phyloP scores from a whole-genome alignment of 2,888 invertebrate species.

The Gortyna flavago region DNA sequence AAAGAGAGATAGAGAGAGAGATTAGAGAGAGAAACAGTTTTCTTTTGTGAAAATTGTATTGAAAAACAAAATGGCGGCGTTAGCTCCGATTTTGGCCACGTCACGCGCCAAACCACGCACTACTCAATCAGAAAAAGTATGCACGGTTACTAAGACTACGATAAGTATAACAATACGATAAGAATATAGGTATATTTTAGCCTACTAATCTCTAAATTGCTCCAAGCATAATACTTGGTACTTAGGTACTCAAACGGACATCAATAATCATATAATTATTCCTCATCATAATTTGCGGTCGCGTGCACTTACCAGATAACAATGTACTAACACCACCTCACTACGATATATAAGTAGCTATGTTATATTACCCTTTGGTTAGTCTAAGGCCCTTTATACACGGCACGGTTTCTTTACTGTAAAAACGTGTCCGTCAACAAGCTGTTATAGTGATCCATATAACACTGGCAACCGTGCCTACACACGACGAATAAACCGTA shows the following conservation, averaged over 20 bases:
- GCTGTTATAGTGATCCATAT: too few relatives aligned
- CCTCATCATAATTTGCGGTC: slow-evolving; percentile 32
- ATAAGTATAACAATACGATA: background rate
- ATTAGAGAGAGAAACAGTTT: background rate
- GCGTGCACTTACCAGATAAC: slow-evolving; percentile 45
- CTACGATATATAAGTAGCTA: too few relatives aligned
- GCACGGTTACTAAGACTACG: background rate
- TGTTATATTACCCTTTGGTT: too few relatives aligned
- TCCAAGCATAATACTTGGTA: background rate
- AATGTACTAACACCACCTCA: background rate
- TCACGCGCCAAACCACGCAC: background rate
- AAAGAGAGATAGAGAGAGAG: too few relatives aligned
- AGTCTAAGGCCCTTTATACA: too few relatives aligned
- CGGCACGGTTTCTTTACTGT: too few relatives aligned
- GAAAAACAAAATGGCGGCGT: background rate
- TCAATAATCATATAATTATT: slow-evolving; percentile 41
- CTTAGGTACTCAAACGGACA: slow-evolving; percentile 18
- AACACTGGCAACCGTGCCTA: too few relatives aligned
- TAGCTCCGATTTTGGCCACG: background rate
- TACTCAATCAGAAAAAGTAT: background rate
- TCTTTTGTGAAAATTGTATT: background rate
- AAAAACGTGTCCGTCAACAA: too few relatives aligned
- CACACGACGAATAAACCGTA: too few relatives aligned
- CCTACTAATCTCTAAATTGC: background rate
- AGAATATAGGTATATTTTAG: background rate